Percentiles rank a stretch among this genome's conserved stretches.
phyloP scores from a whole-genome alignment of 2,113 vertebrate species.

The mouse (Mus musculus) region DNA sequence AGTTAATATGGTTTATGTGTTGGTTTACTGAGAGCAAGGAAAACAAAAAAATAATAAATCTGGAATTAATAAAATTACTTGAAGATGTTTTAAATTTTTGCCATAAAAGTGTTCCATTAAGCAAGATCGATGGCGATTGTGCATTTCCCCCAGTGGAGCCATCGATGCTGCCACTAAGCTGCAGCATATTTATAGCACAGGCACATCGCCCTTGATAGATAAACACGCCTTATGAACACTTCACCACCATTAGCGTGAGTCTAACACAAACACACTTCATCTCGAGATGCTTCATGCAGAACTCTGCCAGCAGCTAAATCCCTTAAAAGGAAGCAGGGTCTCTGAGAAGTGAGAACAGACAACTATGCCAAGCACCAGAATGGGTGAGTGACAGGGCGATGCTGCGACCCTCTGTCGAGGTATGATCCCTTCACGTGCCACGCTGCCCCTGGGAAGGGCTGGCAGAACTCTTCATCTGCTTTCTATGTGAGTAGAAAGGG shows the following conservation, averaged over 20 bases:
- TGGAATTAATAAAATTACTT: constrained; percentile 77
- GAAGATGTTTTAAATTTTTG: constrained; percentile 68
- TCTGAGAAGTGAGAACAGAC: not conserved
- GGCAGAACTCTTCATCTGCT: not conserved
- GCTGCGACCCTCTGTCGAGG: fast-evolving
- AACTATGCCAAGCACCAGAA: not conserved
- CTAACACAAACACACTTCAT: constrained; percentile 37
- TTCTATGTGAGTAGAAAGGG: not conserved
- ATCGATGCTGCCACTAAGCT: constrained; percentile 42
- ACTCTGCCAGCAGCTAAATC: not conserved
- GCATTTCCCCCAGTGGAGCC: constrained; percentile 60
- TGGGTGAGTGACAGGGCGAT: too few species aligned
- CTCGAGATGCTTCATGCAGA: not conserved
- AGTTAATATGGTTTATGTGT: constrained; percentile 52
- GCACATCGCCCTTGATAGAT: not conserved
- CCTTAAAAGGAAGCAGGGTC: not conserved
- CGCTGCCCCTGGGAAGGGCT: not conserved
- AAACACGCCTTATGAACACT: constrained; percentile 48
- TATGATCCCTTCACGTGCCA: fast-evolving
- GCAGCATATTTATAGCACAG: constrained; percentile 39
- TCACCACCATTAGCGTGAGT: constrained; percentile 16
- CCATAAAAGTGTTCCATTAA: constrained; percentile 75
- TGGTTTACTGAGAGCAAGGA: constrained; percentile 61
- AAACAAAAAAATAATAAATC: constrained; percentile 69
- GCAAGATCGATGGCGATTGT: constrained; percentile 68